These are phyloP conservation scores for Pelodiscus sinensis DNA, from an alignment of 2,113 vertebrate species.

Conservation along the genomic window DNA sequence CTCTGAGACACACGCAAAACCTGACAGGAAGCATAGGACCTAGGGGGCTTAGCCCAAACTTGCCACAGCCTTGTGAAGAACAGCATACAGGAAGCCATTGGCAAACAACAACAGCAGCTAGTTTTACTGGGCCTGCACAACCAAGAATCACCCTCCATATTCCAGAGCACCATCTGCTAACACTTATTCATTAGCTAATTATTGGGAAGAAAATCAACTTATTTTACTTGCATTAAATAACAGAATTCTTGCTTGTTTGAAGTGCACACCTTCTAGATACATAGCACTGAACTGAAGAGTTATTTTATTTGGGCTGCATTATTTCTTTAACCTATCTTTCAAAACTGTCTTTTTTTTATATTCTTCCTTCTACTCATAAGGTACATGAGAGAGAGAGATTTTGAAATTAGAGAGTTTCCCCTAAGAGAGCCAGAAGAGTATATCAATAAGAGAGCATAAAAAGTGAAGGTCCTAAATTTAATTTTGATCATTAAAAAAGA, in stretches of 20 bases:
- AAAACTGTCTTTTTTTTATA: neutral
- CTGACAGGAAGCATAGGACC: no score
- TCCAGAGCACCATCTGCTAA: neutral
- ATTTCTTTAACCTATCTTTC: neutral
- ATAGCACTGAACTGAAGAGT: neutral
- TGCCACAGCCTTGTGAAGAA: neutral
- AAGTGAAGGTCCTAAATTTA: neutral
- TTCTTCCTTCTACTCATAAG: neutral
- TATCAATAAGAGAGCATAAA: neutral
- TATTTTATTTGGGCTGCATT: neutral
- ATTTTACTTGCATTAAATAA: neutral
- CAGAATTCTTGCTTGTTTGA: neutral
- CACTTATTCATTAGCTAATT: neutral
- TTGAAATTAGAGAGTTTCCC: neutral
- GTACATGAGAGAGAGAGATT: neutral
- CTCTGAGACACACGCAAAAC: no score
- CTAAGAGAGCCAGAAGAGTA: neutral
- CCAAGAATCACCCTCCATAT: fast-evolving
- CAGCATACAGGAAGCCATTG: fast-evolving
- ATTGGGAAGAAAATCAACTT: neutral
- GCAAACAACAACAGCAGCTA: neutral
- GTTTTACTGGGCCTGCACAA: neutral
- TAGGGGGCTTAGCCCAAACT: no score
- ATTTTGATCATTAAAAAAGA: neutral
- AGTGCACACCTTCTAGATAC: neutral